Evolutionary conservation across 2,888 invertebrate species (phyloP), one percentile per base, ranked within the genome.

Genomic region (Deilephila elpenor): DNA sequence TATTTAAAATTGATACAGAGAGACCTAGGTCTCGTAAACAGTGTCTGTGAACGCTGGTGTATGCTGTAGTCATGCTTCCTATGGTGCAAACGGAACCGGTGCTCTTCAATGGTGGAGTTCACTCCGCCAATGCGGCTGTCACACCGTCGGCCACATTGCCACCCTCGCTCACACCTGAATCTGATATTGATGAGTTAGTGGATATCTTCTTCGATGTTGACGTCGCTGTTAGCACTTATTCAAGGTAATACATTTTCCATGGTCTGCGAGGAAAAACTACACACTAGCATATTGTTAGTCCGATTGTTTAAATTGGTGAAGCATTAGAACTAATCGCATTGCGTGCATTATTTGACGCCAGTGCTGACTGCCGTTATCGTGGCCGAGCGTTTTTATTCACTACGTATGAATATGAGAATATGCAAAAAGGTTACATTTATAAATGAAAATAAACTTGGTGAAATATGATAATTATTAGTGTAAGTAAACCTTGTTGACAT

Each of bases 131-230:
- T 85, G 89, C 89, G 85, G 89, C 88, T 81, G 82, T 88, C 75
- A 86, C 91, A 80, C 90, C 92, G 85, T 88, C 95, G 88, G 89
- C 92, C 86, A 87, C 90, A 76, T 83, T 93, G 89, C 93, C 93
- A 82, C 92, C 94, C 77, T 90, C 93, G 83, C 89, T 94, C 83
- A 93, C 93, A 82, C 91, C 93, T 77, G 92, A 92, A 76, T 92
- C 93, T 77, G 92, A 94, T 88, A 91, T 92, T 78, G 93, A 94
- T 80, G 93, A 93, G 81, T 84, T 93, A 78, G 92, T 93, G 75
- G 93, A 94, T 84, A 92, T 94, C 81, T 94, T 93, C 83, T 93
- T 93, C 85, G 94, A 94, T 85, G 94, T 95, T 79, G 94, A 93
- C 87, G 93, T 93, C 80, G 90, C 91, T 82, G 91, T 92, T 79